Evolutionary conservation across 1,140 invertebrate genomes (phyloP), one percentile per base, ranked within the genome.

Genomic region (Heliconius congener): DNA sequence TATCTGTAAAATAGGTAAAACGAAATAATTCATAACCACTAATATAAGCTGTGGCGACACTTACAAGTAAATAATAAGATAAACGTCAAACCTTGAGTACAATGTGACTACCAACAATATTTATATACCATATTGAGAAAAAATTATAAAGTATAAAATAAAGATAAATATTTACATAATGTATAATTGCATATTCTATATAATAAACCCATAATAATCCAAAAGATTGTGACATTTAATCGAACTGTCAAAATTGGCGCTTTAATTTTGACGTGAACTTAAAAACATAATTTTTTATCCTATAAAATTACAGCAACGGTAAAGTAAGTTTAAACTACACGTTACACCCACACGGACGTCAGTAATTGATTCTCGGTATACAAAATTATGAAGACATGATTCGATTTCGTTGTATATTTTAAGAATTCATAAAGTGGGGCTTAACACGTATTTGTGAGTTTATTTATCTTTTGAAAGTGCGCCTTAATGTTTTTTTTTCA

Each of bases 361-460:
- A 13, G 74, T 76, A 76, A 76, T 76, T 76, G 74, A 76, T 76
- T 76, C 74, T 57, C 13, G 74, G 74, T 76, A 76, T 42, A 42
- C 66, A 50, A 70, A 60, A 76, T 76, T 76, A 75, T 75, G 66
- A 71, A 66, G 60, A 71, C 74, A 70, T 76, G 74, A 76, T 76
- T 42, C 60, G 39, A 76, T 76, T 76, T 76, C 23, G 39, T 66
- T 66, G 60, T 66, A 66, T 66, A 66, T 66, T 66, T 66, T 66
- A 30, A 66, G 60, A 66, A 66, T 66, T 66, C 60, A 30, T 66
- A 66, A 66, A 66, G 23, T 66, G 27, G 13, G 23, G 3, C 27
- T 66, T 66, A 66, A 66, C 60, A 66, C 60, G 23, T 66, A 23
- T 66, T n/a, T 66, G 23, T 30, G 13, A 66, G 13, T 66, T 66